Percentiles rank a stretch among this genome's conserved stretches.
phyloP scores from a whole-genome alignment of 1,140 invertebrate genomes.

The Eubasilissa regina region DNA sequence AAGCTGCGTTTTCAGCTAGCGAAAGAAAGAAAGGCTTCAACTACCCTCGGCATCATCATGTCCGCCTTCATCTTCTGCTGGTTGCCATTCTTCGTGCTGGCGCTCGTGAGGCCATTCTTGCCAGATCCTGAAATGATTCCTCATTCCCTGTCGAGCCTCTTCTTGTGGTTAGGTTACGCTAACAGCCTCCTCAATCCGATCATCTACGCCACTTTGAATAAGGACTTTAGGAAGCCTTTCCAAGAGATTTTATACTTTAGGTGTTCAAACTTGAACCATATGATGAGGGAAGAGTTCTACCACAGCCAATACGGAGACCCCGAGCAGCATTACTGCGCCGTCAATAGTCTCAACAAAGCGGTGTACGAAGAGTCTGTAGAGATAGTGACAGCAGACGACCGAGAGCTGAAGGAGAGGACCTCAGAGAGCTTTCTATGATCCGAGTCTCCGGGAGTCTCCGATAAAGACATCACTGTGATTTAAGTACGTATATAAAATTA shows the following conservation, averaged over 20 bases:
- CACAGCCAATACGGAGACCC: constrained; percentile 92
- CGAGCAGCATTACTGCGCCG: constrained; percentile 70
- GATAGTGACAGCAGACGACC: constrained; percentile 74
- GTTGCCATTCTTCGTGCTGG: constrained; percentile 97
- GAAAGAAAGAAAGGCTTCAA: constrained; percentile 94
- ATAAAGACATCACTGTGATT: constrained; percentile 71
- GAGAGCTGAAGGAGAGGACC: constrained; percentile 71
- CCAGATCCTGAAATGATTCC: constrained; percentile 76
- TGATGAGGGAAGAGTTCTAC: constrained; percentile 94
- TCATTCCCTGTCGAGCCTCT: constrained; percentile 82
- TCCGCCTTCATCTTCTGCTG: constrained; percentile 97
- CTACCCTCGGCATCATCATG: constrained; percentile 97
- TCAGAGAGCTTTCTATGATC: constrained; percentile 77
- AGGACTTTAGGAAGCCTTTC: constrained; percentile 94
- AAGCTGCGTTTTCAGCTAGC: constrained; percentile 86
- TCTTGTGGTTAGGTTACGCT: constrained; percentile 94
- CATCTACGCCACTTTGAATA: constrained; percentile 93
- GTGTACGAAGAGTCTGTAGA: constrained; percentile 76
- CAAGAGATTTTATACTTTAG: constrained; percentile 91
- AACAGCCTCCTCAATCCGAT: constrained; percentile 95
- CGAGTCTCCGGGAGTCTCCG: constrained; percentile 67
- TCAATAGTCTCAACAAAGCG: constrained; percentile 69
- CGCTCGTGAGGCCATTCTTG: constrained; percentile 88
- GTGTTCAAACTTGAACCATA: constrained; percentile 89
- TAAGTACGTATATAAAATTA: constrained; percentile 60